Evolutionary conservation across 1,140 invertebrate genomes (phyloP), one percentile per base, ranked within the genome.

Genomic region (Cyphomyrmex costatus): DNA sequence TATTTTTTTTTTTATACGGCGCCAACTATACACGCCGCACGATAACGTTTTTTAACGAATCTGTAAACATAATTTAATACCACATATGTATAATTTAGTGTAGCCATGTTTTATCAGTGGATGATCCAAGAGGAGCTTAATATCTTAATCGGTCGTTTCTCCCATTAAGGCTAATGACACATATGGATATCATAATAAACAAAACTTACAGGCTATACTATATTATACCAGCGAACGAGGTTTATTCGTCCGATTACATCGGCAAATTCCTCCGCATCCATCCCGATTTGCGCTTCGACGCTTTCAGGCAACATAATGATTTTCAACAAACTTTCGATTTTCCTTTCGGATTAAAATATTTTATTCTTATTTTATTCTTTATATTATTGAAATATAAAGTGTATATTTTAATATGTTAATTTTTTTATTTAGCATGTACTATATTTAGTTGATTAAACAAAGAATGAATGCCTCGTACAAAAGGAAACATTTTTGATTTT

Each of bases 121-220:
- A 71, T 21, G 49, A 65, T 86, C 85, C 73, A 53, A 87, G 68
- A 60, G 70, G 61, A 88, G 30, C 65, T 53, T 80, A 74, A 51
- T 66, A 88, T 79, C 86, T 80, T 89, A 89, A 87, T 86, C 73
- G 68, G 89, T 58, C 49, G 86, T 86, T 91, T 91, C 87, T 91
- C 88, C 87, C 83, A 63, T 91, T 91, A 92, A 89, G 92, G 87
- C 90, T 93, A 92, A 90, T 92, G 91, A 92, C 91, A 88, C 88
- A 79, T 89, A 90, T 90, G 84, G 84, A 89, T 86, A 92, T 90
- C 89, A 53, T 82, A 94, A 93, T 92, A 93, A 92, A 92, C 85
- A 87, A 92, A 46, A 93, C 78, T 87, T 90, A 86, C 85, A 90
- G 88, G 88, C 88, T 89, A 89, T 74, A 70, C 24, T 65, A 51